Base-by-base conservation (phyloP, 2,113 vertebrate genomes). In the Cervus canadensis region DNA sequence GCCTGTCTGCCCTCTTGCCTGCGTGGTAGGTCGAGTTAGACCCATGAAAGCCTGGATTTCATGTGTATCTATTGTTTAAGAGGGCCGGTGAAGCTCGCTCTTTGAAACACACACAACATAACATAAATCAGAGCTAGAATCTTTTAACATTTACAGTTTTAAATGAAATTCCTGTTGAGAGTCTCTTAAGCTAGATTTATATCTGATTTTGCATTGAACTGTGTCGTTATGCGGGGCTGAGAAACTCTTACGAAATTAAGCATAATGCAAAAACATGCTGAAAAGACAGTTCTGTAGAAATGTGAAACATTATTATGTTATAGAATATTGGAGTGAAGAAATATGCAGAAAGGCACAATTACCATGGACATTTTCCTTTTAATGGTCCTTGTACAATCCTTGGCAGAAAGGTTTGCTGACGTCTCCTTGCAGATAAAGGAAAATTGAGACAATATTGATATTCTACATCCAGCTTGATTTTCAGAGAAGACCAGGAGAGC, bases 161-260 rank as follows among this genome's bases (percentile, higher is more conserved):
- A 99, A 99, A 99, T 99, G 98, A 99, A 98, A 99, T 99, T 99
- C 98, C 98, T 99, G 98, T 98, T 98, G 99, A 99, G 99, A 99
- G 99, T 99, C 99, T 99, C 98, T 99, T 99, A 99, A 99, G 99
- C 99, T 98, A 99, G 99, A 99, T 99, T 99, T 99, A 99, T 99
- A 99, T 99, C 99, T 98, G 99, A 98, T 99, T 99, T 98, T 98
- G 98, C 98, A 99, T 98, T 99, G 99, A 99, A 98, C 99, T 99
- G 98, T 98, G 98, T 99, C 98, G 59, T 99, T 99, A 99, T 96
- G 98, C 94, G 98, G 98, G 99, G 93, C 98, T 98, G 97, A 98
- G 98, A 99, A 99, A 98, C 98, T 98, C 98, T 98, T 98, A 98
- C 95, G 97, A 98, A 99, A 99, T 99, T 98, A 99, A 98, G 98